Percentiles rank a stretch among this genome's conserved stretches.
Conservation (phyloP, 2,888 invertebrate genomes). For the Acronicta aceris region DNA sequence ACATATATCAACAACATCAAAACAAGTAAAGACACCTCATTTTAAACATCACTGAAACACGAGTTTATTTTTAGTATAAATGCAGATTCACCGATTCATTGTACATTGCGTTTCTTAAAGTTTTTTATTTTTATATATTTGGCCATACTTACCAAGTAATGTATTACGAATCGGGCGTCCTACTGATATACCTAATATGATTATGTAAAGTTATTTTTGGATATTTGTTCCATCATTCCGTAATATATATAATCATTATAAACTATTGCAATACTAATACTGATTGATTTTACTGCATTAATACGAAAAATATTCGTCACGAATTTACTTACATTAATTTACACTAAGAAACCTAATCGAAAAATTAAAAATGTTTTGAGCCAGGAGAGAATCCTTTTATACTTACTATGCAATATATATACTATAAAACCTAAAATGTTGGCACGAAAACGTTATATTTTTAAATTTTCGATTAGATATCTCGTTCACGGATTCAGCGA, state of each 20-base stretch:
- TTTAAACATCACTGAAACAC: constrained; percentile 67
- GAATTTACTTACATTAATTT: constrained; percentile 45
- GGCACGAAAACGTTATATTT: constrained; percentile 38
- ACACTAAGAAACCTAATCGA: constrained; percentile 31
- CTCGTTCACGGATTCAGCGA: constrained; percentile 63
- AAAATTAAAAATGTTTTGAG: constrained; percentile 34
- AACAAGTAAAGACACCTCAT: constrained; percentile 83
- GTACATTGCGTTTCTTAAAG: constrained; percentile 42
- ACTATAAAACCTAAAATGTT: constrained; percentile 50
- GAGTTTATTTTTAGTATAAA: constrained; percentile 46
- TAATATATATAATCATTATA: constrained; percentile 7
- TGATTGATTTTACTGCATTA: constrained; percentile 52
- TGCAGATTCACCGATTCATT: constrained; percentile 57
- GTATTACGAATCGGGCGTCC: constrained; percentile 45
- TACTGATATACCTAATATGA: constrained; percentile 15
- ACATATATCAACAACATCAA: constrained; percentile 88
- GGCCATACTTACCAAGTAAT: constrained; percentile 21
- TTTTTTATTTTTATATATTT: constrained; percentile 3
- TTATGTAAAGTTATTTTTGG: constrained; percentile 20
- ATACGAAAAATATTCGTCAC: constrained; percentile 53
- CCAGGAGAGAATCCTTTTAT: constrained; percentile 45
- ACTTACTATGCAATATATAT: constrained; percentile 51
- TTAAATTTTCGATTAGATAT: constrained; percentile 21
- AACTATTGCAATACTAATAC: constrained; percentile 50
- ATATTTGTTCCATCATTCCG: constrained; percentile 9